These are phyloP conservation scores for Trachymyrmex septentrionalis DNA, from an alignment of 1,140 invertebrate genomes.

Conservation along the genomic window DNA sequence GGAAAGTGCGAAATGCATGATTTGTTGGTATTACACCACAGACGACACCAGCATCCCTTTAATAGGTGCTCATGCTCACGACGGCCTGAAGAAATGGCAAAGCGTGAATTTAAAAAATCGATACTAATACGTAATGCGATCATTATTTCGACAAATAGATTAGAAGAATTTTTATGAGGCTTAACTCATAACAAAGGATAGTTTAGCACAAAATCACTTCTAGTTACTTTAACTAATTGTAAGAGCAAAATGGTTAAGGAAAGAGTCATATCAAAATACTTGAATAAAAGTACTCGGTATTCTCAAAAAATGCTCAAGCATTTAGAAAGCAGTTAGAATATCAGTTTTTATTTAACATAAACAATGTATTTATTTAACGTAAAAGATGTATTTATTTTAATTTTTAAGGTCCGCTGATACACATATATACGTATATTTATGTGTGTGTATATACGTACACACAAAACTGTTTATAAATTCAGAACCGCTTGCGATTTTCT, in stretches of 20 bases:
- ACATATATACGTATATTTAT: too few relatives aligned
- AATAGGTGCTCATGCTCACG: slow-evolving; percentile 5
- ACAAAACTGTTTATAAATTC: too few relatives aligned
- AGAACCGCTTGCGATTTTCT: too few relatives aligned
- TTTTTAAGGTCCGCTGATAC: background rate
- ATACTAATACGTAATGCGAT: background rate
- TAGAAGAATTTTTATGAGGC: background rate
- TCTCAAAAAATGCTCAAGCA: background rate
- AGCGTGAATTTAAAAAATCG: background rate
- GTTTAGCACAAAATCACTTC: background rate
- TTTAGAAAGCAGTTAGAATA: background rate
- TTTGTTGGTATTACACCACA: too few relatives aligned
- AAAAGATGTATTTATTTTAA: slow-evolving; percentile 3
- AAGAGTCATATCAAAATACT: slow-evolving; percentile 19
- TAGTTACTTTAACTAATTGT: slow-evolving; percentile 8
- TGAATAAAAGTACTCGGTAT: slow-evolving; percentile 13
- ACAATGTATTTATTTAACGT: slow-evolving; percentile 11
- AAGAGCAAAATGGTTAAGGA: background rate
- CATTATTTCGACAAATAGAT: slow-evolving; percentile 4
- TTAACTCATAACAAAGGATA: background rate
- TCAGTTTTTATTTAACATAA: background rate
- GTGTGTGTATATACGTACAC: too few relatives aligned
- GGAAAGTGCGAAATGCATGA: too few relatives aligned
- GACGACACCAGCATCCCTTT: too few relatives aligned
- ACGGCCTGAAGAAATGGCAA: background rate